Evolutionary conservation across 2,113 vertebrate genomes (phyloP), one percentile per base, ranked within the genome.

Genomic region (Tragelaphus strepsiceros): DNA sequence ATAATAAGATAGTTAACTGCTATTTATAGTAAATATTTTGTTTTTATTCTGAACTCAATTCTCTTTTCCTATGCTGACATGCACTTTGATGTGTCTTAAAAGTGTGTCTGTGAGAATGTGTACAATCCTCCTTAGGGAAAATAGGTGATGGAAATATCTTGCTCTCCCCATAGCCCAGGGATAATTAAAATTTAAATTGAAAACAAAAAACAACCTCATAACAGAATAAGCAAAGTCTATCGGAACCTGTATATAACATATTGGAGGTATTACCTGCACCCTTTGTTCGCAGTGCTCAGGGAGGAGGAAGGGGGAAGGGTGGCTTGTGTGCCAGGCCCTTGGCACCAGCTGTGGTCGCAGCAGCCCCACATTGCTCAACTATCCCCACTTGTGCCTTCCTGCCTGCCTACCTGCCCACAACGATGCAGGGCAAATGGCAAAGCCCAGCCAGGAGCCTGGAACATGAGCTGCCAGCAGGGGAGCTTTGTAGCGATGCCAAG

Each of bases 271-370:
- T 49, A 59, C 43, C 53, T 58, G 56, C 89, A 80, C 54, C 9
- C 56, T 86, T 49, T 64, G 24, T n/a, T 54, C 54, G 13, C 26
- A 1, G 82, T 51, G 86, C 80, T 95, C 81, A 78, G 2, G 35
- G 78, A 91, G 14, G 89, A 97, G 51, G 82, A 83, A 78, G 28
- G 51, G 86, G 53, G 15, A 67, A n/a, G 49, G 32, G 61, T 13
- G 21, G 77, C 46, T 22, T 62, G 19, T 84, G 71, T 93, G 96
- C 91, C 97, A 97, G 91, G 83, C 74, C 19, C 4, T 49, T 61
- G 89, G 91, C 58, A 93, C 94, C 86, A 88, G 96, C 89, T 97
- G 93, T 88, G 96, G 91, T 86, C 97, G 71, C 97, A 97, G 98
- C 96, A 93, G 93, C 93, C 54, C 81, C 61, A 71, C 67, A 80